phyloP scores from a whole-genome alignment of 1,140 invertebrate species.

The Lasioglossum baleicum region DNA sequence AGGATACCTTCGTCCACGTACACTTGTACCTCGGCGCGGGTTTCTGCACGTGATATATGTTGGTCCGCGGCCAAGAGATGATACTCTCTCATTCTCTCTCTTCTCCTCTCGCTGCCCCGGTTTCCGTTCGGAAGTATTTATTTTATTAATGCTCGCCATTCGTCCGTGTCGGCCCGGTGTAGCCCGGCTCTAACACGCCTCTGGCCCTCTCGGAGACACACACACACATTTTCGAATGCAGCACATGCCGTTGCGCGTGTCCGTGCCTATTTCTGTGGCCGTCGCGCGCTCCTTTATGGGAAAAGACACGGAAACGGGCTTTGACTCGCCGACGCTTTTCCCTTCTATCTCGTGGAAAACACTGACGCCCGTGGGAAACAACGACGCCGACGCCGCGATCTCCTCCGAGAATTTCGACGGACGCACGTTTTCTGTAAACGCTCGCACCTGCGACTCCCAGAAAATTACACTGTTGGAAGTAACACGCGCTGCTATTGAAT shows the following conservation, averaged over 20 bases:
- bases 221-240: conserved; percentile 19
- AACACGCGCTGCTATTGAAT: neutral
- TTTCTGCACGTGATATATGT: conserved; percentile 25
- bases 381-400: neutral
- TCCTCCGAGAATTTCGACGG: conserved; percentile 6
- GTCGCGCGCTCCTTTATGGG: neutral
- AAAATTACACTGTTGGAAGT: neutral
- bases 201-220: neutral
- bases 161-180: conserved; percentile 8
- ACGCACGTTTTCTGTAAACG: conserved; percentile 24
- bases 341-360: conserved; percentile 37
- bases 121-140: conserved; percentile 28
- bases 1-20: conserved; percentile 52
- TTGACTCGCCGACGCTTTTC: conserved; percentile 1
- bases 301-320: conserved; percentile 12
- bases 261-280: conserved; percentile 25
- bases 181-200: neutral
- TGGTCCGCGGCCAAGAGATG: conserved; percentile 27
- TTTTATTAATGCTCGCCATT: conserved; percentile 24
- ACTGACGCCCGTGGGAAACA: conserved; percentile 42
- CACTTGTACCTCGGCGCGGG: conserved; percentile 28
- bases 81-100: neutral
- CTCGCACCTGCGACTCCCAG: neutral
- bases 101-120: neutral
- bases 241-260: conserved; percentile 16